A percentile compares a stretch with the other conserved stretches of the same genome.
These are phyloP conservation scores for Marisa cornuarietis DNA, from an alignment of 1,140 invertebrate genomes.

Conservation along the genomic window DNA sequence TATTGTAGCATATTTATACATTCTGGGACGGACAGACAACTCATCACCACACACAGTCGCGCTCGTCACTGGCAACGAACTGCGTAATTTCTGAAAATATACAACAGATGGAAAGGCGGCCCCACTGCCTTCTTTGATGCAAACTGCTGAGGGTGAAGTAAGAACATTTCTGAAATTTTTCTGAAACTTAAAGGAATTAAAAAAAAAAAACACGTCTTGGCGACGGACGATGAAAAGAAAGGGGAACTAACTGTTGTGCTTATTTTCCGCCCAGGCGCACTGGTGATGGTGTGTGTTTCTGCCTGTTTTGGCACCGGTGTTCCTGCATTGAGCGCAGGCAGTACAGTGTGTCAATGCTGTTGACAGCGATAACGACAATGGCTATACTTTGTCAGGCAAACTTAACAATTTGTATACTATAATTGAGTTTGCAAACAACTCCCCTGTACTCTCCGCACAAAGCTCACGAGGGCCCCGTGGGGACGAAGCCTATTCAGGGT, in stretches of 20 bases:
- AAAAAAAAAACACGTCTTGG: no score
- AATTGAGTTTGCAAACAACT: slow-evolving; percentile 29
- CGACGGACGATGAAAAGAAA: neutral
- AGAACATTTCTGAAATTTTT: no score
- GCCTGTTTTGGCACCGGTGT: slow-evolving; percentile 8
- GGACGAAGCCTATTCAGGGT: no score
- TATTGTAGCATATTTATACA: no score
- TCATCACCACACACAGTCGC: no score
- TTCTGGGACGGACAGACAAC: no score
- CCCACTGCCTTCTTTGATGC: no score
- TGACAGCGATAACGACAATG: slow-evolving; percentile 21
- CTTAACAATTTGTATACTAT: slow-evolving; percentile 26
- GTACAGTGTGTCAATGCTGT: slow-evolving; percentile 4
- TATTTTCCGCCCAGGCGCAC: slow-evolving; percentile 15
- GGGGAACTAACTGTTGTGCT: slow-evolving; percentile 23
- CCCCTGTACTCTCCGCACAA: slow-evolving; percentile 13
- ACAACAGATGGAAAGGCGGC: no score
- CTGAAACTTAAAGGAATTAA: no score
- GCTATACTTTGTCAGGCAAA: slow-evolving; percentile 14
- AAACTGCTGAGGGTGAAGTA: no score
- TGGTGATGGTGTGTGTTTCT: slow-evolving; percentile 16
- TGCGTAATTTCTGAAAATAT: no score
- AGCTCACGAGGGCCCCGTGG: neutral
- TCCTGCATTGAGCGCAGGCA: neutral
- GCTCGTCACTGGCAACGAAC: no score